These are phyloP conservation scores for Cremastinae sp. DNA, from an alignment of 2,888 invertebrate genomes.

Conservation along the genomic window DNA sequence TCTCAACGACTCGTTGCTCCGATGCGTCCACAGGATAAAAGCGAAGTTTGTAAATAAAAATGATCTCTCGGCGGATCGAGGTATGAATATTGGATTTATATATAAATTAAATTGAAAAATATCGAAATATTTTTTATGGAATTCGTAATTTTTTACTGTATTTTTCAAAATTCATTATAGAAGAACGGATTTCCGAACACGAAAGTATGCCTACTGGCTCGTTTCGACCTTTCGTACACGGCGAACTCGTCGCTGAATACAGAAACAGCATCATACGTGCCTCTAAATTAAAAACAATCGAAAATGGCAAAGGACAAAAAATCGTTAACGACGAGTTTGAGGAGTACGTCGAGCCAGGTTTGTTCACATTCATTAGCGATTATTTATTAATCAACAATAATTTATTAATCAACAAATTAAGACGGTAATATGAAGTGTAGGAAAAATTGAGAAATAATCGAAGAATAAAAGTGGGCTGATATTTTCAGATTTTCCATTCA, in stretches of 20 bases:
- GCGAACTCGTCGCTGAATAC: conserved; percentile 74
- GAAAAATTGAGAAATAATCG: neutral
- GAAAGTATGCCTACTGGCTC: conserved; percentile 73
- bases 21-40: conserved; percentile 63
- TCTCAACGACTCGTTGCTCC: conserved; percentile 67
- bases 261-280: conserved; percentile 69
- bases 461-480: too few species aligned
- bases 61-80: conserved; percentile 51
- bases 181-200: conserved; percentile 56
- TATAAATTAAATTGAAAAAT: neutral
- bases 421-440: too few species aligned
- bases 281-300: conserved; percentile 65
- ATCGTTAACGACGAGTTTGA: conserved; percentile 60
- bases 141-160: conserved; percentile 20
- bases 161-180: too few species aligned
- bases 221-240: conserved; percentile 77
- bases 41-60: conserved; percentile 35
- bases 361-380: neutral
- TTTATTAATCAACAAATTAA: too few species aligned
- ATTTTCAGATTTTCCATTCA: conserved; percentile 71
- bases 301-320: conserved; percentile 60
- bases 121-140: neutral
- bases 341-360: conserved; percentile 73
- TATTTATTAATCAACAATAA: too few species aligned
- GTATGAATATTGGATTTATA: conserved; percentile 42